Evolutionary conservation across 1,140 invertebrate species (phyloP).

Genomic region (Drosophila varians): DNA sequence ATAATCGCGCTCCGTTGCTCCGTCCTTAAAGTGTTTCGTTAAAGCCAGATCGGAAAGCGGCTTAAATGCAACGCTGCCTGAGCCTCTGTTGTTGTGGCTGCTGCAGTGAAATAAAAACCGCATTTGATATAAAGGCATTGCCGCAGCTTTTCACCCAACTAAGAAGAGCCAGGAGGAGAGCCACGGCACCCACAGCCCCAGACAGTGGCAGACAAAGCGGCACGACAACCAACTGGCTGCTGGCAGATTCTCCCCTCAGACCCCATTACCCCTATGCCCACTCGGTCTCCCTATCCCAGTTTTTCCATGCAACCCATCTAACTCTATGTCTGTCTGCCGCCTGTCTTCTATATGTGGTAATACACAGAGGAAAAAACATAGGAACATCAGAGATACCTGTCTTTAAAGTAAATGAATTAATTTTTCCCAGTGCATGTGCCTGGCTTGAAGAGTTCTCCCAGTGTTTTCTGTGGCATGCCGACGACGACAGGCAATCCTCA

Average conservation of each 20-base stretch:
- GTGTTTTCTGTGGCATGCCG: conserved; percentile 62
- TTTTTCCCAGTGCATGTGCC: conserved; percentile 10
- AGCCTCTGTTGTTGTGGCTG: conserved; percentile 6
- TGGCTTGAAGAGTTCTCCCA: conserved; percentile 73
- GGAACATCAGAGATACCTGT: neutral
- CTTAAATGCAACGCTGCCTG: conserved; percentile 36
- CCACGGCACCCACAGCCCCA: conserved; percentile 32
- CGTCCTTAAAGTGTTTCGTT: conserved; percentile 55
- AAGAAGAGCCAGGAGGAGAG: conserved; percentile 1
- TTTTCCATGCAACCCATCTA: conserved; percentile 31
- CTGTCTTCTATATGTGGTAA: conserved; percentile 42
- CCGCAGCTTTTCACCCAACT: conserved; percentile 41
- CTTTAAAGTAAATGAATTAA: neutral
- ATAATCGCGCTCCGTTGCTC: conserved; percentile 29
- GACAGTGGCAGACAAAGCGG: conserved; percentile 55
- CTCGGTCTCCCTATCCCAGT: conserved; percentile 11
- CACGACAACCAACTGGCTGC: conserved; percentile 57
- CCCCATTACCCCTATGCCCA: neutral
- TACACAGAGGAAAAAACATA: neutral
- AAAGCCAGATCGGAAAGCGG: conserved; percentile 45
- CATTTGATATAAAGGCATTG: conserved; percentile 77
- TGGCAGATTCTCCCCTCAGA: conserved; percentile 5
- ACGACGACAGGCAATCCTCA: conserved; percentile 44
- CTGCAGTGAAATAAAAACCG: conserved; percentile 71
- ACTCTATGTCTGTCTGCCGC: conserved; percentile 51